Evolutionary conservation across 2,888 invertebrate genomes (phyloP).

Genomic region (Melangyna quadrimaculata): DNA sequence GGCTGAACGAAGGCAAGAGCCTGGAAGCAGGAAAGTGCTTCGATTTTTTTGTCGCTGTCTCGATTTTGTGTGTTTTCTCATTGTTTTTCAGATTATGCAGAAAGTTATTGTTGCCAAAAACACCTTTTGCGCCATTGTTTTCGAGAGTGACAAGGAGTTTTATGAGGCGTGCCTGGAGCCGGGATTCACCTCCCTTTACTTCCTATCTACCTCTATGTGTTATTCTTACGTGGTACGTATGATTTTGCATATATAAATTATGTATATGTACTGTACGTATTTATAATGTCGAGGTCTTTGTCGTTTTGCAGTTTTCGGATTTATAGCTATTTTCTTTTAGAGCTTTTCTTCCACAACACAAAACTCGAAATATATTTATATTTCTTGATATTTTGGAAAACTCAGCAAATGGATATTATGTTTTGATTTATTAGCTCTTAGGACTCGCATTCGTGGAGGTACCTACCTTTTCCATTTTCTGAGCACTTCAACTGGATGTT

Average conservation of each 20-base stretch:
- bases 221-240: not conserved
- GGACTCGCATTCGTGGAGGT: constrained; percentile 7
- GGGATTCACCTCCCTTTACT: not conserved
- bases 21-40: not conserved
- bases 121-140: constrained; percentile 59
- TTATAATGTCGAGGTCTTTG: not conserved
- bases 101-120: constrained; percentile 58
- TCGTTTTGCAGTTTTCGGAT: constrained; percentile 45
- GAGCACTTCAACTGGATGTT: constrained; percentile 14
- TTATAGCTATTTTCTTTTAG: not conserved
- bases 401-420: constrained; percentile 38
- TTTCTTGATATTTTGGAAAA: constrained; percentile 23
- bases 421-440: constrained; percentile 57
- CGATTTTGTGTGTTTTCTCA: constrained; percentile 10
- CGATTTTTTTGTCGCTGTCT: not conserved
- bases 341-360: not conserved
- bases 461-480: constrained; percentile 3
- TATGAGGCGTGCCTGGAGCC: constrained; percentile 32
- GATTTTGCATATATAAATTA: not conserved
- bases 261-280: not conserved
- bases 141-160: constrained; percentile 49
- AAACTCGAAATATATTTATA: not conserved
- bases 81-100: constrained; percentile 56
- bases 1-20: not conserved
- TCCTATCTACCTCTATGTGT: not conserved